phyloP scores from a whole-genome alignment of 1,140 invertebrate genomes.

The Patella vulgata region DNA sequence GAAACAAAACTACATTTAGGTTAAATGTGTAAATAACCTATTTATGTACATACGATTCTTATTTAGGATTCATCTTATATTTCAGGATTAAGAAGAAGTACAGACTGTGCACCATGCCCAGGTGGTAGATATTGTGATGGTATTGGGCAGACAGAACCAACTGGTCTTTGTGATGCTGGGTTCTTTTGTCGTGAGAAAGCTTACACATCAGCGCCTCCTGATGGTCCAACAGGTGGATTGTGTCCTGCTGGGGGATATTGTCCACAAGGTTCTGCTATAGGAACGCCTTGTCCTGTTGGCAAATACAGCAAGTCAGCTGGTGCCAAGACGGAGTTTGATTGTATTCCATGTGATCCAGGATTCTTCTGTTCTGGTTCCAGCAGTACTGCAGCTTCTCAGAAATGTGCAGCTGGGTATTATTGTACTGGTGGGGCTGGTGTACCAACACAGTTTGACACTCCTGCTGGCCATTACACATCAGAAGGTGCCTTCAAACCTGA shows the following conservation, averaged over 20 bases:
- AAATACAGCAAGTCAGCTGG: constrained; percentile 60
- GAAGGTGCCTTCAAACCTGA: constrained; percentile 56
- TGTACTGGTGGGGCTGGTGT: constrained; percentile 59
- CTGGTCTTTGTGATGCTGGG: constrained; percentile 61
- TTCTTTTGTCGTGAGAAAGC: constrained; percentile 63
- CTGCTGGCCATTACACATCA: constrained; percentile 53
- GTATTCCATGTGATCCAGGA: constrained; percentile 63
- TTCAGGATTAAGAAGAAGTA: constrained; percentile 43
- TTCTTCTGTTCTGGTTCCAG: constrained; percentile 61
- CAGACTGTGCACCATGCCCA: constrained; percentile 63
- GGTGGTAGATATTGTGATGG: constrained; percentile 64
- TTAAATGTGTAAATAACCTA: too few relatives aligned
- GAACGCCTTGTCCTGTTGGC: constrained; percentile 53
- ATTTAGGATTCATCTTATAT: too few relatives aligned
- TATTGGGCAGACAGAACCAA: constrained; percentile 56
- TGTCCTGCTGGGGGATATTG: constrained; percentile 63
- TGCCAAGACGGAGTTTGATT: constrained; percentile 58
- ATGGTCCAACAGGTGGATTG: constrained; percentile 61
- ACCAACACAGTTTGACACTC: constrained; percentile 54
- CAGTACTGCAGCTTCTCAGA: constrained; percentile 50
- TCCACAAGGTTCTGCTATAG: constrained; percentile 54
- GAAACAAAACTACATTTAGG: too few relatives aligned
- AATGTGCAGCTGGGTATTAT: constrained; percentile 60
- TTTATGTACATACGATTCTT: too few relatives aligned
- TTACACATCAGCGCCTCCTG: constrained; percentile 62